phyloP scores from a whole-genome alignment of 1,140 invertebrate genomes.

The Lepidurus apus region DNA sequence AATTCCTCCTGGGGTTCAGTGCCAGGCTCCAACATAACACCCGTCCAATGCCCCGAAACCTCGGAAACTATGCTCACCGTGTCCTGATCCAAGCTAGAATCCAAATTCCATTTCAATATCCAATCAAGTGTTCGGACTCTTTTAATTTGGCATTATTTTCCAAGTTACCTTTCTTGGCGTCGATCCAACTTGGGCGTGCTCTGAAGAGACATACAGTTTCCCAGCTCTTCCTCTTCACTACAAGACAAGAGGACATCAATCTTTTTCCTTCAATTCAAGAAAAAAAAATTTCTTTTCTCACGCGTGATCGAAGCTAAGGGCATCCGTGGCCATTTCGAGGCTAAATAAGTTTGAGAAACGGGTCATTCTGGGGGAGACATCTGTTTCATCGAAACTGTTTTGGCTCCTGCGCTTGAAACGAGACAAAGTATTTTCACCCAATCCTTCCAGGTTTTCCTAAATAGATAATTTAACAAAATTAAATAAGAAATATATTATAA shows the following conservation, averaged over 20 bases:
- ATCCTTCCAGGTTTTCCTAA: constrained; percentile 39
- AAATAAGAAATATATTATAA: not conserved
- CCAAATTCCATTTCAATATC: not conserved
- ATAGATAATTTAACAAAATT: constrained; percentile 25
- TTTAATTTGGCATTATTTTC: not conserved
- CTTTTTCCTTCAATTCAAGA: not conserved
- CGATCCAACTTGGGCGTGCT: not conserved
- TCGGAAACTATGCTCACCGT: constrained; percentile 31
- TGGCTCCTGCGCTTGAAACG: constrained; percentile 37
- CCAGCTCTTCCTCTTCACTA: not conserved
- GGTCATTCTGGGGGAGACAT: constrained; percentile 26
- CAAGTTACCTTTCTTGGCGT: not conserved
- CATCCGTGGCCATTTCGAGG: constrained; percentile 40
- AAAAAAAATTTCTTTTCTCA: constrained; percentile 27
- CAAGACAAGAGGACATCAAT: not conserved
- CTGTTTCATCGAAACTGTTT: constrained; percentile 25
- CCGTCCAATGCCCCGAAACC: constrained; percentile 33
- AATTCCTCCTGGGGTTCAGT: constrained; percentile 53
- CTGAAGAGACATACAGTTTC: not conserved
- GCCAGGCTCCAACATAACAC: constrained; percentile 37
- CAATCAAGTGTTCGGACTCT: not conserved
- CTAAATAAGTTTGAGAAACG: constrained; percentile 24
- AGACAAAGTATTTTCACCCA: constrained; percentile 40
- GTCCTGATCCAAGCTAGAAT: constrained; percentile 27
- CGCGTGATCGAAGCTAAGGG: constrained; percentile 39